These are phyloP conservation scores for Cephonodes hylas DNA, from an alignment of 2,888 invertebrate species.

Conservation along the genomic window DNA sequence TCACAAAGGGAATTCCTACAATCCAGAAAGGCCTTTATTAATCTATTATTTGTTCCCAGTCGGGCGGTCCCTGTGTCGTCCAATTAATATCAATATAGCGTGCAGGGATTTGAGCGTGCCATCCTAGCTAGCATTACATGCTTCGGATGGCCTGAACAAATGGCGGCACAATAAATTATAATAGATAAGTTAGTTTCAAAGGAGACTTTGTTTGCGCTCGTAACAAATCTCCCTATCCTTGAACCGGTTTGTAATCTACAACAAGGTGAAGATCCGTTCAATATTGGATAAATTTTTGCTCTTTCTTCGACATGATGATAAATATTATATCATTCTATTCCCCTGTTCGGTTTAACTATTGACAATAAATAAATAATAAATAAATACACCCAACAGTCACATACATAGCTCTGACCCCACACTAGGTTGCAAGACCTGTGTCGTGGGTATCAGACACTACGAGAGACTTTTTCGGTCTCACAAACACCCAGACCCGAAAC, in stretches of 20 bases:
- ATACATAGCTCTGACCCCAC: too few relatives aligned
- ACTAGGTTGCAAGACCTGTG: too few relatives aligned
- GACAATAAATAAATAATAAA: too few relatives aligned
- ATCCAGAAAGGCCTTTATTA: conserved; percentile 56
- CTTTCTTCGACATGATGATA: too few relatives aligned
- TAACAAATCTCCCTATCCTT: background rate
- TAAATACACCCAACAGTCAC: too few relatives aligned
- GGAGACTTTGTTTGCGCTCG: background rate
- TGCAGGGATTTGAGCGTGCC: conserved; percentile 47
- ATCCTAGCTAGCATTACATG: conserved; percentile 26
- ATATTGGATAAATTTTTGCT: background rate
- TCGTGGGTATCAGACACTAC: too few relatives aligned
- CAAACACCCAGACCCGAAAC: too few relatives aligned
- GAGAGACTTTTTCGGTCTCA: too few relatives aligned
- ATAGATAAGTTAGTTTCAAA: conserved; percentile 14
- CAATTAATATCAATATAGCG: conserved; percentile 69
- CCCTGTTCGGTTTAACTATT: too few relatives aligned
- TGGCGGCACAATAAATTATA: conserved; percentile 36
- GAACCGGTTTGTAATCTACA: background rate
- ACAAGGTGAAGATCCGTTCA: background rate
- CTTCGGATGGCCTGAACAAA: conserved; percentile 12
- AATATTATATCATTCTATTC: too few relatives aligned
- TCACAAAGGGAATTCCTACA: conserved; percentile 63
- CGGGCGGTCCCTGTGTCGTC: conserved; percentile 49
- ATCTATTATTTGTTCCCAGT: conserved; percentile 56